Conservation (phyloP, 1,140 invertebrate genomes). For the Protaetia brevitarsis region DNA sequence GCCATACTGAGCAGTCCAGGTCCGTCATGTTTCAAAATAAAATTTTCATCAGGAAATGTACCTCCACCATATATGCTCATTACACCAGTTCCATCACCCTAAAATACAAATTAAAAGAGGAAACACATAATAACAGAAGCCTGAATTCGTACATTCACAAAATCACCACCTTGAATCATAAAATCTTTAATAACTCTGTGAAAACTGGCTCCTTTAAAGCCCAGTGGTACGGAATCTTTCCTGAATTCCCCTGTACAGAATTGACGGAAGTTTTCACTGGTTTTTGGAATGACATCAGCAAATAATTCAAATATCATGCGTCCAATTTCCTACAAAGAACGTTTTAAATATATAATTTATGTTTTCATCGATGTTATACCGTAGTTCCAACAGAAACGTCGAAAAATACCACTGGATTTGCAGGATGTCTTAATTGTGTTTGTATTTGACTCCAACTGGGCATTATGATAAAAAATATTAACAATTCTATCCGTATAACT, state of each 20-base stretch:
- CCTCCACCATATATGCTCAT: conserved; percentile 94
- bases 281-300: conserved; percentile 94
- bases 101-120: conserved; percentile 45
- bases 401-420: conserved; percentile 96
- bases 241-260: conserved; percentile 96
- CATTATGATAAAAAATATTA: conserved; percentile 55
- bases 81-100: conserved; percentile 97
- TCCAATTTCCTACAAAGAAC: conserved; percentile 73
- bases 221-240: conserved; percentile 90
- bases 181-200: conserved; percentile 98
- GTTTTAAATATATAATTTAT: not conserved
- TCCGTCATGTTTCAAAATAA: conserved; percentile 87
- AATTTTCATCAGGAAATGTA: conserved; percentile 98
- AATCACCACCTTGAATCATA: conserved; percentile 99
- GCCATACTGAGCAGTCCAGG: conserved; percentile 98
- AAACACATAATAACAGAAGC: not conserved
- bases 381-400: conserved; percentile 92
- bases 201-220: conserved; percentile 95
- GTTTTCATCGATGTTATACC: conserved; percentile 47
- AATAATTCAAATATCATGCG: conserved; percentile 96
- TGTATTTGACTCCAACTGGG: conserved; percentile 91
- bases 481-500: not conserved
- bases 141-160: conserved; percentile 80
- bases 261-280: conserved; percentile 97
- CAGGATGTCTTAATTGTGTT: conserved; percentile 82